Base-by-base conservation (phyloP, 2,888 invertebrate genomes). In the Chelonus formosanus region DNA sequence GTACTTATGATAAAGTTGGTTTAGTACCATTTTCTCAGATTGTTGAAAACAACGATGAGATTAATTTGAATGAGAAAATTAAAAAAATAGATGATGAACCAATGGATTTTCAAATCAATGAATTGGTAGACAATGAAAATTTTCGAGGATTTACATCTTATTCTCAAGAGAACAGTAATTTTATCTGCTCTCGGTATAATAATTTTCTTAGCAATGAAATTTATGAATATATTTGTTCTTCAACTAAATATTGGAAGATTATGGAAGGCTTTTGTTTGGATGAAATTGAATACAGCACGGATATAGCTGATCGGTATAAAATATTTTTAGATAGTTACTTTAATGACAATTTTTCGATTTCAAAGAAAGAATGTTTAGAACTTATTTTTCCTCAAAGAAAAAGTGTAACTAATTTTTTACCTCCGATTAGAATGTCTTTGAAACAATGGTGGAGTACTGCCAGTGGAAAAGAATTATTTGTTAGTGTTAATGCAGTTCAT, bases 381-480 rank as follows among this genome's bases (percentile, higher is more conserved):
- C 5, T 32, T 5, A 52, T 32, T 52, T 7, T 52, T 3, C 5
- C 4, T 5, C 52, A 32, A 5, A n/a, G 31, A 56, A n/a, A 8
- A 1, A 50, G 31, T 56, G 7, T 7, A 45, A 52, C 6, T 45
- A 8, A 20, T 44, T 5, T 6, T 50, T 45, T 61, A 8, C 8
- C 52, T 4, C 52, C 65, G 7, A 43, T 60, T 4, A 32, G 4
- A 36, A 35, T 43, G 4, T 31, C 48, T 36, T 43, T 56, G 20
- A 53, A 45, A 43, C 50, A 55, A 7, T 73, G 71, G 10, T 74
- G 76, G 56, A 63, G 64, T 7, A 73, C 75, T 7, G 76, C 74
- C 4, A 67, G 69, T 68, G 76, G 77, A 3, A 75, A 73, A 58
- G 65, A 68, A 54, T 69, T 78, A 5, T 56, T 58, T 32, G 65